phyloP scores from a whole-genome alignment of 2,113 vertebrate species.

The Peucedramus taeniatus region DNA sequence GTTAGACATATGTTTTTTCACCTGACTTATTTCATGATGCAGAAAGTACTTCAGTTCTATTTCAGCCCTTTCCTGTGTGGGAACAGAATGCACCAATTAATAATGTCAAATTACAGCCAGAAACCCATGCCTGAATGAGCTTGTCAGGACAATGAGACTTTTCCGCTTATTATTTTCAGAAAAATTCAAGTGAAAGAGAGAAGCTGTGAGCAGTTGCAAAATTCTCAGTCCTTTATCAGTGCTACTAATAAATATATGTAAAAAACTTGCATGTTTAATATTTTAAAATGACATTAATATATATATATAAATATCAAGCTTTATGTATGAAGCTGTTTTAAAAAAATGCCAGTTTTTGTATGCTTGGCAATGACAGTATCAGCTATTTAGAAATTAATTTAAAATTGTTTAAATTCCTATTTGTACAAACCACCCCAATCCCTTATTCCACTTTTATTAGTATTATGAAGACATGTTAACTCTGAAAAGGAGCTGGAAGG shows the following conservation, averaged over 20 bases:
- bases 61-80: neutral
- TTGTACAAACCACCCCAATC: accelerated
- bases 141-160: constrained; percentile 9
- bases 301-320: neutral
- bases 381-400: neutral
- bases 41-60: neutral
- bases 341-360: neutral
- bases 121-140: neutral
- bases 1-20: neutral
- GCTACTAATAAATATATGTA: neutral
- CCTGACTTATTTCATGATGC: neutral
- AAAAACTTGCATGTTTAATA: neutral
- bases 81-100: constrained; percentile 6
- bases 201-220: neutral
- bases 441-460: neutral
- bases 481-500: neutral
- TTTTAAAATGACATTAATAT: neutral
- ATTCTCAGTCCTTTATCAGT: neutral
- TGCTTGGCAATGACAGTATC: neutral
- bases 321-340: neutral
- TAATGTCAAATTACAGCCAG: constrained; percentile 32
- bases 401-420: neutral
- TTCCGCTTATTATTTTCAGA: constrained; percentile 35
- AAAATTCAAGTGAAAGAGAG: constrained; percentile 35
- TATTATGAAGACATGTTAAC: neutral